These are phyloP conservation scores for Lasioglossum lativentre DNA, from an alignment of 2,888 invertebrate species.

Conservation along the genomic window DNA sequence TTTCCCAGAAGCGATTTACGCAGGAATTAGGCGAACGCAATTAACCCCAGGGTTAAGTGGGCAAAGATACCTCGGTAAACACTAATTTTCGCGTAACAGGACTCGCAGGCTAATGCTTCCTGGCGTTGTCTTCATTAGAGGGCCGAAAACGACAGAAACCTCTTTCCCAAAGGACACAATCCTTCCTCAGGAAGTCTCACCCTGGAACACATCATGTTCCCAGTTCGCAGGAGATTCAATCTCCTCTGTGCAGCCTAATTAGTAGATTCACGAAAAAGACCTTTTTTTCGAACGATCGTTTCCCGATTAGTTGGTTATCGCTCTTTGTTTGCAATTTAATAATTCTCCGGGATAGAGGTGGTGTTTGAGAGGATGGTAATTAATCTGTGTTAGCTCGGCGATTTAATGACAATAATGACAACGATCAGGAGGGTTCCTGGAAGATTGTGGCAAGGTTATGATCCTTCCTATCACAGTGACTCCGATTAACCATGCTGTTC, in stretches of 20 bases:
- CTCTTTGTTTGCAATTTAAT: constrained; percentile 19
- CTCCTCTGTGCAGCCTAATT: neutral
- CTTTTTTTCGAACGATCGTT: neutral
- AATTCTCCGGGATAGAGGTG: neutral
- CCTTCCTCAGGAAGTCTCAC: neutral
- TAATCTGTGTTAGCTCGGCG: constrained; percentile 24
- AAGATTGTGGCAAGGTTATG: constrained; percentile 3
- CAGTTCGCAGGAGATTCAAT: constrained; percentile 14
- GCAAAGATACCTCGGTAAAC: neutral
- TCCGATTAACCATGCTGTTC: neutral
- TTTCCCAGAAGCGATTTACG: neutral
- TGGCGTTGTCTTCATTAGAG: neutral
- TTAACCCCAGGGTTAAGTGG: neutral
- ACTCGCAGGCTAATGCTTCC: neutral
- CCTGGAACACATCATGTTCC: neutral
- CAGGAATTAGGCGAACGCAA: neutral
- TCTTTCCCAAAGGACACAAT: constrained; percentile 16
- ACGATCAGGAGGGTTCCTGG: neutral
- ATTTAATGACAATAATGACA: constrained; percentile 41
- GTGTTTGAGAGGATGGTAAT: constrained; percentile 12
- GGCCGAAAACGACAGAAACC: constrained; percentile 1
- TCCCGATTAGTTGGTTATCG: constrained; percentile 17
- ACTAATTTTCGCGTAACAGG: neutral
- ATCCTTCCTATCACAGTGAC: neutral
- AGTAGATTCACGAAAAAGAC: constrained; percentile 8